These are phyloP conservation scores for Orgyia antiqua DNA, from an alignment of 2,888 invertebrate genomes.

Conservation along the genomic window DNA sequence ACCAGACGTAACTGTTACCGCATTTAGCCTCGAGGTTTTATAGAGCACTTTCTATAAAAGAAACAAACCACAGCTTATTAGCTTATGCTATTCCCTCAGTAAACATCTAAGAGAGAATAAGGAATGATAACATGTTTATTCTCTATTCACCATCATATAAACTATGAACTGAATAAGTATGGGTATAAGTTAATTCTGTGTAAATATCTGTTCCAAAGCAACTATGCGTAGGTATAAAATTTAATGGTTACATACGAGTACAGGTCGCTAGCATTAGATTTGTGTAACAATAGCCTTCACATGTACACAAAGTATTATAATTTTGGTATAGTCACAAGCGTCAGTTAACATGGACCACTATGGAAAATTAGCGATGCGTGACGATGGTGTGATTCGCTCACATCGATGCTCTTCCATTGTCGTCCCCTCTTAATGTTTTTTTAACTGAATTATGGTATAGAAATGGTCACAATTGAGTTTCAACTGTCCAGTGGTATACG, in stretches of 20 bases:
- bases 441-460: constrained; percentile 74
- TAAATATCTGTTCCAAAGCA: not conserved
- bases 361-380: constrained; percentile 72
- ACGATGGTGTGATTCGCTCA: constrained; percentile 75
- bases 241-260: constrained; percentile 28
- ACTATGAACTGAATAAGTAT: too few relatives aligned
- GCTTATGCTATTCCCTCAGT: too few relatives aligned
- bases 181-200: too few relatives aligned
- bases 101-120: too few relatives aligned
- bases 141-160: too few relatives aligned
- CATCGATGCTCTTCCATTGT: constrained; percentile 74
- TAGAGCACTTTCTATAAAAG: too few relatives aligned
- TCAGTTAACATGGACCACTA: constrained; percentile 49
- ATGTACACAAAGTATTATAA: constrained; percentile 49
- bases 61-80: too few relatives aligned
- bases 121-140: too few relatives aligned
- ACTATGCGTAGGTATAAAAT: constrained; percentile 16
- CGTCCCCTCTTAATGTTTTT: constrained; percentile 71
- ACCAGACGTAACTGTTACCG: too few relatives aligned
- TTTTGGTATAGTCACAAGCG: constrained; percentile 55
- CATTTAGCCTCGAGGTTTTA: too few relatives aligned
- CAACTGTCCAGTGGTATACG: constrained; percentile 59
- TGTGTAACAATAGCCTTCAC: constrained; percentile 36
- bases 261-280: constrained; percentile 43
- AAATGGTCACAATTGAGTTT: constrained; percentile 71